Conservation (phyloP, 1,140 invertebrate species). For the Listronotus oregonensis region DNA sequence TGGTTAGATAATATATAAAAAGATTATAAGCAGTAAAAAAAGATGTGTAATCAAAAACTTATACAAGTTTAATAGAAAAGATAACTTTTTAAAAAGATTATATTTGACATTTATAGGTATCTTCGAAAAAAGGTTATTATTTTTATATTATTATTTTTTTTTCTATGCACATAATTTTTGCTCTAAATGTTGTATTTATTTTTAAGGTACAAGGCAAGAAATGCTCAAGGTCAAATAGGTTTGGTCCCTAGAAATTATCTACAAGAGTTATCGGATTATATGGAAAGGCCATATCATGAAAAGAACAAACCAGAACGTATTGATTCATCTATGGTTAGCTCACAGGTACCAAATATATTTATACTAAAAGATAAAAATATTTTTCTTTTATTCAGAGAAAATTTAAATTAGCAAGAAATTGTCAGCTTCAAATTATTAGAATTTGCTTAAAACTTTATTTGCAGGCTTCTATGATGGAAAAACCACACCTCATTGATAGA, state of each 20-base stretch:
- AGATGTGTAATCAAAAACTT: too few relatives aligned
- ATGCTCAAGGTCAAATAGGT: slow-evolving; percentile 87
- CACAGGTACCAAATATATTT: slow-evolving; percentile 39
- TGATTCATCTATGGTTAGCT: slow-evolving; percentile 57
- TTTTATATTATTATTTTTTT: too few relatives aligned
- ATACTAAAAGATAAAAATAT: slow-evolving; percentile 30
- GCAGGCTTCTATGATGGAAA: slow-evolving; percentile 57
- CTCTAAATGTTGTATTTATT: neutral
- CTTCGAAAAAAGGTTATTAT: too few relatives aligned
- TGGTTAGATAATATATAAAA: too few relatives aligned
- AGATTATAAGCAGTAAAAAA: too few relatives aligned
- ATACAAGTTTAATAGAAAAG: too few relatives aligned
- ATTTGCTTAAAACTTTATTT: slow-evolving; percentile 1
- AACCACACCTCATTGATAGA: slow-evolving; percentile 76
- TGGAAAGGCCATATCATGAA: slow-evolving; percentile 79
- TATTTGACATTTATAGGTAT: too few relatives aligned
- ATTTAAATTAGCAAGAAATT: too few relatives aligned
- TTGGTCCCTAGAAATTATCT: slow-evolving; percentile 97
- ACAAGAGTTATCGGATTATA: slow-evolving; percentile 85
- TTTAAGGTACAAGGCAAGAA: slow-evolving; percentile 85
- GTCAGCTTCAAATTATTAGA: too few relatives aligned
- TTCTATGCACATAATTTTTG: too few relatives aligned
- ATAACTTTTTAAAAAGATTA: too few relatives aligned
- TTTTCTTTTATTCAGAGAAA: neutral
- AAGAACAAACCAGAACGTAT: slow-evolving; percentile 59